Evolutionary conservation across 2,797 vertebrate species (phyloP).

Genomic region (Lithobates sylvaticus): DNA sequence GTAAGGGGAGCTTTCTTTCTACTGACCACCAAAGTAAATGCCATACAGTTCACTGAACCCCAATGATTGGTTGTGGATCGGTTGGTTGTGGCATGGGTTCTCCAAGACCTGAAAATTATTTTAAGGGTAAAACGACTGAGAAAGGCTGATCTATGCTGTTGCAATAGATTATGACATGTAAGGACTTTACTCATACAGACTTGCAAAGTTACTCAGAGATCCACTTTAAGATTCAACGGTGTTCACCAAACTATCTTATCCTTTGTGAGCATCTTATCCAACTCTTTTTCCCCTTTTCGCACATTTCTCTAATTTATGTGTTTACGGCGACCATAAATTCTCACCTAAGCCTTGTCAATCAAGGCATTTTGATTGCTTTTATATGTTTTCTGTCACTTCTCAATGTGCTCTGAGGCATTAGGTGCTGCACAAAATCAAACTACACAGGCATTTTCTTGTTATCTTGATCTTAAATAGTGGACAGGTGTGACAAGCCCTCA

Average conservation of each 20-base stretch:
- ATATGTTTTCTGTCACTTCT: slow-evolving; percentile 23
- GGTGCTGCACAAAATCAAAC: background rate
- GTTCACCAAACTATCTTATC: background rate
- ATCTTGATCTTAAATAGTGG: slow-evolving; percentile 27
- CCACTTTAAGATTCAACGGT: too few relatives aligned
- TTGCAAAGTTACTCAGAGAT: too few relatives aligned
- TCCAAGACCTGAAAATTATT: too few relatives aligned
- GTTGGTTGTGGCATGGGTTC: too few relatives aligned
- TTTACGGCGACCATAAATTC: slow-evolving; percentile 30
- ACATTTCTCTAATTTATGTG: slow-evolving; percentile 1
- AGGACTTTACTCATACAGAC: too few relatives aligned
- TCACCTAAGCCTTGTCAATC: slow-evolving; percentile 22
- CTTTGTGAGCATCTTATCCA: background rate
- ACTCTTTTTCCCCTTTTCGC: background rate
- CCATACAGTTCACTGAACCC: too few relatives aligned
- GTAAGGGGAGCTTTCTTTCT: too few relatives aligned
- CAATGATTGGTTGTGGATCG: too few relatives aligned
- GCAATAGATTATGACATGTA: too few relatives aligned
- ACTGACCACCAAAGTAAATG: too few relatives aligned
- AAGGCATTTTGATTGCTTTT: slow-evolving; percentile 2
- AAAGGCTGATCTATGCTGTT: too few relatives aligned
- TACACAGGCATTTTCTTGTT: background rate
- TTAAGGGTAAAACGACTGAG: too few relatives aligned
- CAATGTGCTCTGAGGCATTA: slow-evolving; percentile 4
- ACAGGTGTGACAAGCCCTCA: slow-evolving; percentile 49